Base-by-base conservation (phyloP, 2,888 invertebrate genomes). In the Eilema sororculum region DNA sequence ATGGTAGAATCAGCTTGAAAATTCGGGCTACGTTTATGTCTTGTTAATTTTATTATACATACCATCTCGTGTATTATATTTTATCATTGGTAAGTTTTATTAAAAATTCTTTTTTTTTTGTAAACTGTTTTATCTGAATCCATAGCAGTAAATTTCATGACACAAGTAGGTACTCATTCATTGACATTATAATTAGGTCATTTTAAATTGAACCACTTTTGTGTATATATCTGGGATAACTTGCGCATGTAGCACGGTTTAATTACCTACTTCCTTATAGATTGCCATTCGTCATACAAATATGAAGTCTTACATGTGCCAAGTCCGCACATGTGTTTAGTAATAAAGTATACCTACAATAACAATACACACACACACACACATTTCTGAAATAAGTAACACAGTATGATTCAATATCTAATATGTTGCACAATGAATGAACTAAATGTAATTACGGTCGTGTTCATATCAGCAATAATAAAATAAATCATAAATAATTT, bases 231-330 rank as follows among this genome's bases (percentile, higher is more conserved):
- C 20, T 52, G 20, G 52, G 0, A 52, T n/a, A n/a, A 52, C 20
- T 52, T 6, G 9, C 8, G n/a, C 9, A 8, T 52, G n/a, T 52
- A 52, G n/a, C 46, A 46, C 46, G 20, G 5, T 46, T 46, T 46
- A 46, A 58, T 24, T 58, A 24, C 25, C 58, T 13, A 25, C 22
- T 58, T 58, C 58, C 28, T n/a, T 52, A 46, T 16, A 41, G 41
- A 41, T 12, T 5, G 12, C 41, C n/a, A 52, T 20, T 20, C 46
- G n/a, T 52, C 8, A n/a, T n/a, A 52, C 52, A 20, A 24, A n/a
- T 60, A 60, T 28, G n/a, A 60, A 6, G 20, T 60, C 8, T 20
- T n/a, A 60, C 28, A 30, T 60, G 60, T 60, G 60, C 60, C 60
- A 60, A 60, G 20, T n/a, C n/a, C 30, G 30, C 59, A 57, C 59